These are phyloP conservation scores for Laticauda laticaudata DNA, from an alignment of 2,113 vertebrate genomes.

Conservation along the genomic window DNA sequence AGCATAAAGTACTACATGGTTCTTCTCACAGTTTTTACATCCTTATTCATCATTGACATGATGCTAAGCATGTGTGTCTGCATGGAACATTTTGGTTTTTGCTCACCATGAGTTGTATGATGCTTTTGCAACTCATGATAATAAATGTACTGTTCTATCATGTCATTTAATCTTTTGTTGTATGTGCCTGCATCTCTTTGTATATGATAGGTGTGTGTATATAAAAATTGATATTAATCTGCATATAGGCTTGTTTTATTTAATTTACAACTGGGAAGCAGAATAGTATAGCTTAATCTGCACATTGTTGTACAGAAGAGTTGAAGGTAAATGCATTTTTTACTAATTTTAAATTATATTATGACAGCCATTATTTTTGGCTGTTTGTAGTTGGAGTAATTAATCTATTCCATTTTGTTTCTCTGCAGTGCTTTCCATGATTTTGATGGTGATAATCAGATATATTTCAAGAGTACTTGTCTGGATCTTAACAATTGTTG, in stretches of 20 bases:
- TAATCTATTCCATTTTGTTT: conserved; percentile 57
- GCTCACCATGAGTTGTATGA: conserved; percentile 32
- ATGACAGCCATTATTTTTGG: neutral
- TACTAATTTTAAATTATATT: conserved; percentile 17
- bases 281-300: conserved; percentile 42
- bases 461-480: conserved; percentile 96
- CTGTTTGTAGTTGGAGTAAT: conserved; percentile 49
- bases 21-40: conserved; percentile 46
- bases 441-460: conserved; percentile 95
- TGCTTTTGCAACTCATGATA: conserved; percentile 37
- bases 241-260: conserved; percentile 37
- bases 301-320: conserved; percentile 17
- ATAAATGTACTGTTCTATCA: conserved; percentile 42
- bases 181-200: conserved; percentile 46
- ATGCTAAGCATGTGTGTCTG: conserved; percentile 30
- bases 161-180: conserved; percentile 56
- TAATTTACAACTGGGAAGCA: conserved; percentile 40
- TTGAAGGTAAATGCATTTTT: conserved; percentile 17
- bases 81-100: conserved; percentile 38
- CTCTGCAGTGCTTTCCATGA: conserved; percentile 90
- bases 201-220: conserved; percentile 31
- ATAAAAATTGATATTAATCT: conserved; percentile 35
- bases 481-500: conserved; percentile 92
- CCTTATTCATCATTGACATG: conserved; percentile 34
- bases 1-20: conserved; percentile 26